phyloP scores from a whole-genome alignment of 2,797 vertebrate genomes.

The Danio choprae region DNA sequence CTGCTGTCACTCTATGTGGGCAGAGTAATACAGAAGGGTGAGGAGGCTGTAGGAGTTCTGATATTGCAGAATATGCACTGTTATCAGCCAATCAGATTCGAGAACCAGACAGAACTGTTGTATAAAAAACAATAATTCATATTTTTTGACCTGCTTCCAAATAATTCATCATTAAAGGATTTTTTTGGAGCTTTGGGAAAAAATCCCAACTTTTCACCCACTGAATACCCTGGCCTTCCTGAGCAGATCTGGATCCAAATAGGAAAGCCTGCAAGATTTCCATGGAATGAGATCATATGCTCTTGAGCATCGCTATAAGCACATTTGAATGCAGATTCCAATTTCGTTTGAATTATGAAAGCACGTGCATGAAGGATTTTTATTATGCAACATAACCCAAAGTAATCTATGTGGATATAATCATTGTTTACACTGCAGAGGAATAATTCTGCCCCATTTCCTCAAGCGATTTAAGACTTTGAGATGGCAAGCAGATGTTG shows the following conservation, averaged over 20 bases:
- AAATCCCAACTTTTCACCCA: not conserved
- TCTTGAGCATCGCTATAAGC: conserved; percentile 3
- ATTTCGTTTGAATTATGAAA: not conserved
- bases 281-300: conserved; percentile 26
- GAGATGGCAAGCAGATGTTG: conserved; percentile 33
- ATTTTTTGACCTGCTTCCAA: not conserved
- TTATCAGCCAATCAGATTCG: too few relatives aligned
- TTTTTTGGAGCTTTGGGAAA: not conserved
- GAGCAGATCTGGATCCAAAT: not conserved
- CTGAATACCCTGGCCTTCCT: conserved; percentile 22
- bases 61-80: too few relatives aligned
- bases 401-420: not conserved
- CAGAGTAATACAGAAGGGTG: too few relatives aligned
- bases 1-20: too few relatives aligned
- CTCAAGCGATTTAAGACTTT: not conserved
- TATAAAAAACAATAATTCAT: not conserved
- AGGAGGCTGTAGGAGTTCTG: too few relatives aligned
- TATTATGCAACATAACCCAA: not conserved
- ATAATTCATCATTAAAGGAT: conserved; percentile 36
- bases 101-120: too few relatives aligned
- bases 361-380: not conserved
- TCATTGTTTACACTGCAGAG: not conserved
- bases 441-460: not conserved
- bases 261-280: conserved; percentile 25
- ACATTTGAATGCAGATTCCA: conserved; percentile 1